phyloP scores from a whole-genome alignment of 2,797 vertebrate genomes.

The Oophaga sylvatica region DNA sequence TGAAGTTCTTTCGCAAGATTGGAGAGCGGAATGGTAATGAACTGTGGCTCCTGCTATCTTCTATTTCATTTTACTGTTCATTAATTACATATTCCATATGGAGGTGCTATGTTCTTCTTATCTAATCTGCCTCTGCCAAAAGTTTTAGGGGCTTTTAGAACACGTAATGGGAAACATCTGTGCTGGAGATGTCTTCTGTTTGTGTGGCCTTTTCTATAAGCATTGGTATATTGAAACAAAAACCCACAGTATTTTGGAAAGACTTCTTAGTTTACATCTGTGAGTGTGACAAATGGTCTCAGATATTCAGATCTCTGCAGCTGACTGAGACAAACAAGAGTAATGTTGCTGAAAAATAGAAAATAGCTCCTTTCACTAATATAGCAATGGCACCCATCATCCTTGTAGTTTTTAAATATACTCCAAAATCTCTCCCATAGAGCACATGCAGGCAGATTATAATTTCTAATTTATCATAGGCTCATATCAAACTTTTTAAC shows the following conservation, averaged over 20 bases:
- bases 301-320: not conserved
- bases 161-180: not conserved
- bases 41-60: not conserved
- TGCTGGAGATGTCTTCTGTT: not conserved
- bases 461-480: no score
- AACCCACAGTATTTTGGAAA: conserved; percentile 13
- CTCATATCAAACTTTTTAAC: no score
- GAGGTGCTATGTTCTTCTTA: conserved; percentile 1
- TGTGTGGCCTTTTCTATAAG: not conserved
- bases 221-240: not conserved
- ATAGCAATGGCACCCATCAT: no score
- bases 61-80: not conserved
- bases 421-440: no score
- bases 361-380: not conserved
- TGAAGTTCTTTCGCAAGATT: not conserved
- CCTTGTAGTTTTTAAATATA: no score
- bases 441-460: no score
- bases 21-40: not conserved
- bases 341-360: not conserved
- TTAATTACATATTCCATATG: not conserved
- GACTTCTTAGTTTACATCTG: not conserved
- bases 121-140: conserved; percentile 7
- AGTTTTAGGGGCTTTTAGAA: not conserved
- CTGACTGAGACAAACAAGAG: not conserved
- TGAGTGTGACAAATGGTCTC: not conserved